These are phyloP conservation scores for Buphagus erythrorhynchus DNA, from an alignment of 2,797 vertebrate genomes.

Conservation along the genomic window DNA sequence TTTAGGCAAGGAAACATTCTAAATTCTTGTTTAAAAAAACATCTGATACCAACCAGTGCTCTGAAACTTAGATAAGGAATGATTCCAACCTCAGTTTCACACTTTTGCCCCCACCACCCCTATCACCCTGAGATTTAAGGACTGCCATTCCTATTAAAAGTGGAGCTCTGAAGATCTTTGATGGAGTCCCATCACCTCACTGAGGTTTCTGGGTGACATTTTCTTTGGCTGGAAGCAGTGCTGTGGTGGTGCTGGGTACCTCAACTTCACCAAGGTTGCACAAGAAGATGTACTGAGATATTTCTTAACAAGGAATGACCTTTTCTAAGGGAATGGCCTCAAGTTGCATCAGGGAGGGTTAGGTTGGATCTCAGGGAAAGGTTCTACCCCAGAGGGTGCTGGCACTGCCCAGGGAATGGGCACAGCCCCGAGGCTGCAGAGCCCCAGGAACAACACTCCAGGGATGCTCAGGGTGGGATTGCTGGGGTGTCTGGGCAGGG, in stretches of 20 bases:
- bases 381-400: background rate
- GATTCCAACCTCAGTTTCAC: background rate
- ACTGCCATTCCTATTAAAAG: background rate
- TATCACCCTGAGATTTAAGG: background rate
- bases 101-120: rapidly evolving
- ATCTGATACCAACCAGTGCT: background rate
- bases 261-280: background rate
- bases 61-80: background rate
- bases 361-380: background rate
- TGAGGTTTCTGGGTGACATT: background rate
- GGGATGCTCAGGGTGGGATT: background rate
- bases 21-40: background rate
- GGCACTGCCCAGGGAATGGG: background rate
- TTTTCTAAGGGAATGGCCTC: background rate
- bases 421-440: background rate
- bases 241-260: background rate
- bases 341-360: background rate
- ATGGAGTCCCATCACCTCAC: background rate
- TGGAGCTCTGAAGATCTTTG: background rate
- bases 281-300: background rate
- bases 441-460: background rate
- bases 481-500: background rate
- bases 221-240: background rate
- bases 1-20: background rate
- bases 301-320: background rate